phyloP scores from a whole-genome alignment of 2,888 invertebrate genomes.

The Hyppa rectilinea region DNA sequence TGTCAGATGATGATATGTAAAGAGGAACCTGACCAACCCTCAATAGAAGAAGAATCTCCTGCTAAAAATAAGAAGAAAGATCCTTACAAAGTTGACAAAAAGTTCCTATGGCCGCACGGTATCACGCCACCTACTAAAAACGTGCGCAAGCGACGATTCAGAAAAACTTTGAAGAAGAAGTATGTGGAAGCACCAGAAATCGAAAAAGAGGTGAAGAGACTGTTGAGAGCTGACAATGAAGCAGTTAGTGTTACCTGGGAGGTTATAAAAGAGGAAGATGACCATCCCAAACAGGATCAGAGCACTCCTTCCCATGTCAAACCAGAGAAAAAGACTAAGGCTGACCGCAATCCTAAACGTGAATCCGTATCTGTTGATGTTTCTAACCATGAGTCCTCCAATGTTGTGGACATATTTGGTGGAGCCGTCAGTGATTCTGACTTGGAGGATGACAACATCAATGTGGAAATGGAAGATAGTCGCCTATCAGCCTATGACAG shows the following conservation, averaged over 20 bases:
- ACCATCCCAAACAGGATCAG: conserved; percentile 86
- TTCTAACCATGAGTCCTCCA: conserved; percentile 78
- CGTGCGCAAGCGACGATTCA: conserved; percentile 96
- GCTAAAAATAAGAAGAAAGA: conserved; percentile 96
- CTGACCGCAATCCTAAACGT: conserved; percentile 71
- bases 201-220: conserved; percentile 98
- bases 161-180: conserved; percentile 99
- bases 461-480: conserved; percentile 95
- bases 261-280: conserved; percentile 96
- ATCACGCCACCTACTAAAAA: conserved; percentile 99
- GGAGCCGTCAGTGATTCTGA: conserved; percentile 98
- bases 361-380: conserved; percentile 64
- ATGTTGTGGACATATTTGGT: conserved; percentile 95
- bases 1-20: conserved; percentile 97
- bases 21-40: conserved; percentile 95
- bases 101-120: conserved; percentile 98
- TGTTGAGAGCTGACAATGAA: conserved; percentile 97
- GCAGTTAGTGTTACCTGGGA: conserved; percentile 97
- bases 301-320: conserved; percentile 72
- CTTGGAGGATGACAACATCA: conserved; percentile 94
- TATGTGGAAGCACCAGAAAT: conserved; percentile 99
- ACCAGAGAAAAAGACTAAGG: conserved; percentile 81
- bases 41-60: conserved; percentile 94
- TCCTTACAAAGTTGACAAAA: conserved; percentile 95
- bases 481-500: conserved; percentile 94